Evolutionary conservation across 2,797 vertebrate species (phyloP).

Genomic region (Sebastiscus tertius): DNA sequence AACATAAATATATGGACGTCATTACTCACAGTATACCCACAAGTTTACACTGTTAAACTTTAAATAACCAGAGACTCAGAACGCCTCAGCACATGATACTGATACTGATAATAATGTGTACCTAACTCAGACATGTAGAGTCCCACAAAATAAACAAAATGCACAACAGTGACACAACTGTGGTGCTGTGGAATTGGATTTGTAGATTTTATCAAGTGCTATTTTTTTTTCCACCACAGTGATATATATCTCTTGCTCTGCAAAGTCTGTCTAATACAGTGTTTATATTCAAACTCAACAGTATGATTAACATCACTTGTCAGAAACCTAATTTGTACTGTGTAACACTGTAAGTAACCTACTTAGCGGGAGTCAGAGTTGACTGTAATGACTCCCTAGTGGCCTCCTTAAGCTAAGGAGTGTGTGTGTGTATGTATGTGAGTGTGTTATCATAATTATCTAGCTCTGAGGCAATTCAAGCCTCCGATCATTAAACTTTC

Average conservation of each 20-base stretch:
- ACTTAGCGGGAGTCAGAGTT: conserved; percentile 54
- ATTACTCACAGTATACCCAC: background rate
- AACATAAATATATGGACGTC: background rate
- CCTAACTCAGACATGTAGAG: background rate
- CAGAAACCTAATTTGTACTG: conserved; percentile 49
- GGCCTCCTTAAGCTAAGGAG: conserved; percentile 28
- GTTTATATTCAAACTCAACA: conserved; percentile 47
- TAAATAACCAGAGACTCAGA: background rate
- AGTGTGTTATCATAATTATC: conserved; percentile 29
- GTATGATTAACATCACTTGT: conserved; percentile 49
- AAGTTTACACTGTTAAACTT: background rate
- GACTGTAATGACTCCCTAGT: conserved; percentile 38
- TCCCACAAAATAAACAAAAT: background rate
- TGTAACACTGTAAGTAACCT: conserved; percentile 52
- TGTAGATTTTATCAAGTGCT: conserved; percentile 28
- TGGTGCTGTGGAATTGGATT: conserved; percentile 8
- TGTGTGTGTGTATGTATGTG: background rate
- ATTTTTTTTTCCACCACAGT: conserved; percentile 14
- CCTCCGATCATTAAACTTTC: conserved; percentile 46
- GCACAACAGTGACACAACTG: background rate
- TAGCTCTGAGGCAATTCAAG: conserved; percentile 13
- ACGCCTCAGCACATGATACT: background rate
- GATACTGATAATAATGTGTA: background rate
- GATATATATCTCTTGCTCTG: background rate
- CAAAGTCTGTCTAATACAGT: conserved; percentile 8